Evolutionary conservation across 1,140 invertebrate species (phyloP), one percentile per base, ranked within the genome.

Genomic region (Ostrea edulis): DNA sequence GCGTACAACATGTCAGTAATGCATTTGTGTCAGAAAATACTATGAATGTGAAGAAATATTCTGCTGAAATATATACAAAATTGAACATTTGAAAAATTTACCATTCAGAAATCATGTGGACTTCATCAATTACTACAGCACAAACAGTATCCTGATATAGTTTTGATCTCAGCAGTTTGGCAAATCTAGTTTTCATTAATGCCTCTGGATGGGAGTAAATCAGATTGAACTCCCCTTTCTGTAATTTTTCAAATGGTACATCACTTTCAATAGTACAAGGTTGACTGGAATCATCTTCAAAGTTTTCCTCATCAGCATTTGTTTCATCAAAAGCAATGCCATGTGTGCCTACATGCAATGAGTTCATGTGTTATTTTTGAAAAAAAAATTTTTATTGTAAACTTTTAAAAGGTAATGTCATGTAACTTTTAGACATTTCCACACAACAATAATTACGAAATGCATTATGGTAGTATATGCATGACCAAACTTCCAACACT

Each of bases 21-120:
- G n/a, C n/a, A n/a, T n/a, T n/a, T n/a, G n/a, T n/a, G n/a, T n/a
- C n/a, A n/a, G n/a, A n/a, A n/a, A n/a, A n/a, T n/a, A n/a, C n/a
- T n/a, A n/a, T n/a, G n/a, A n/a, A n/a, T n/a, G n/a, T n/a, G n/a
- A n/a, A n/a, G n/a, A n/a, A n/a, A n/a, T n/a, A n/a, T n/a, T n/a
- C n/a, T n/a, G n/a, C n/a, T n/a, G n/a, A n/a, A n/a, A n/a, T n/a
- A n/a, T n/a, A n/a, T n/a, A n/a, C n/a, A n/a, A n/a, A n/a, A n/a
- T n/a, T n/a, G n/a, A n/a, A n/a, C n/a, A 65, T 20, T 8, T 20
- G 20, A 65, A 65, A 65, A 65, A 17, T 52, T 77, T 53, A 86
- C 85, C 85, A 86, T 44, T 86, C 85, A n/a, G 29, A 29, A 77
- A 86, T 54, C 85, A 77, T 86, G 62, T 86, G 65, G 3, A 86